phyloP scores from a whole-genome alignment of 2,888 invertebrate species.

The Abrostola triplasia region DNA sequence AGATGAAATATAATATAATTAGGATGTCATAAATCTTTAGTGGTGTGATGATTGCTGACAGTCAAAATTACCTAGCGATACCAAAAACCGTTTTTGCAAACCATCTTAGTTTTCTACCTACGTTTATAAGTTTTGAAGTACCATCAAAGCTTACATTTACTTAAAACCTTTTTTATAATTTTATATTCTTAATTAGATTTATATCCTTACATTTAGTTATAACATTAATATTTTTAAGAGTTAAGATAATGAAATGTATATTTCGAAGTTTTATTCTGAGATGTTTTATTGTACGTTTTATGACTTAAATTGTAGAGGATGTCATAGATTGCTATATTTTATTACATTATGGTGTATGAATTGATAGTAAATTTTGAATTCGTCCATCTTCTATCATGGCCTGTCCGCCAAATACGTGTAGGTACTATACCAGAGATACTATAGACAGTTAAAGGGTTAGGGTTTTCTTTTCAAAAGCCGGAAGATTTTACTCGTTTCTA shows the following conservation, averaged over 20 bases:
- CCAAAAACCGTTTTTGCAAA: neutral
- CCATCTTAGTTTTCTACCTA: neutral
- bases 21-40: too few relatives aligned
- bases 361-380: too few relatives aligned
- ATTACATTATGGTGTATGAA: neutral
- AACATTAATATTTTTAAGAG: constrained; percentile 47
- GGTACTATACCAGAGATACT: too few relatives aligned
- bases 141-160: neutral
- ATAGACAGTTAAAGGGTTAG: too few relatives aligned
- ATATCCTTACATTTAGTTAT: constrained; percentile 19
- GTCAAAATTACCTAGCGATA: too few relatives aligned
- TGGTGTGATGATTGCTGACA: too few relatives aligned
- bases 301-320: constrained; percentile 29
- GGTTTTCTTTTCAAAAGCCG: too few relatives aligned
- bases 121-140: neutral
- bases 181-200: constrained; percentile 19
- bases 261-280: constrained; percentile 64
- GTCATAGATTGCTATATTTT: constrained; percentile 23
- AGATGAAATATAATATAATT: too few relatives aligned
- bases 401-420: too few relatives aligned
- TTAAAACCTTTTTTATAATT: constrained; percentile 22
- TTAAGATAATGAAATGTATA: constrained; percentile 71
- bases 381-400: too few relatives aligned
- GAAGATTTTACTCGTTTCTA: too few relatives aligned
- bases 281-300: constrained; percentile 33